These are phyloP conservation scores for Pegea sp. DNA, from an alignment of 23 tunicate species.

Conservation along the genomic window DNA sequence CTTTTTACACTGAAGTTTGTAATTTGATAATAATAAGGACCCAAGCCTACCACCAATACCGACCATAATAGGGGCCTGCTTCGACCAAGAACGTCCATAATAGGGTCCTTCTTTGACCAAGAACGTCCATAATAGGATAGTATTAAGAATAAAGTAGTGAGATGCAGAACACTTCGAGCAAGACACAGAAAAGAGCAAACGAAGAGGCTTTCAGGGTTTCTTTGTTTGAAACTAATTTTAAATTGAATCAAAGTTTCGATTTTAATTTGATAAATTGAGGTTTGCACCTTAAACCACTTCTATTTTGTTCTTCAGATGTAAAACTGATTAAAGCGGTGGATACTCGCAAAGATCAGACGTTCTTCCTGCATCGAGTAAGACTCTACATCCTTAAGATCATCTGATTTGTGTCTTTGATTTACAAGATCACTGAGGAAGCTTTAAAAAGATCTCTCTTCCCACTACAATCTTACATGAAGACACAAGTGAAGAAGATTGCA, in stretches of 20 bases:
- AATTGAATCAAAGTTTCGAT: not conserved
- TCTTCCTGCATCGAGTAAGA: slow-evolving; percentile 35
- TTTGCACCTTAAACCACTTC: not conserved
- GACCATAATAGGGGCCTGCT: too few species aligned
- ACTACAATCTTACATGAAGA: slow-evolving; percentile 25
- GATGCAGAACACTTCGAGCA: too few species aligned
- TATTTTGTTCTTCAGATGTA: slow-evolving; percentile 2
- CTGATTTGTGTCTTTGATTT: not conserved
- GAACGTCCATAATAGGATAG: too few species aligned
- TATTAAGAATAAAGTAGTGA: too few species aligned
- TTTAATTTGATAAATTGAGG: not conserved
- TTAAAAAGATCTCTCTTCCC: slow-evolving; percentile 41
- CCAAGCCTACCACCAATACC: too few species aligned
- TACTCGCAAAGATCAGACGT: slow-evolving; percentile 60
- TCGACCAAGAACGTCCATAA: too few species aligned
- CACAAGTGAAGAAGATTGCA: slow-evolving; percentile 51
- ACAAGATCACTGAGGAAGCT: slow-evolving; percentile 19
- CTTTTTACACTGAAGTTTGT: too few species aligned
- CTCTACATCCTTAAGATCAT: not conserved
- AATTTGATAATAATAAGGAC: too few species aligned
- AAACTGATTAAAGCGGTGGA: slow-evolving; percentile 21
- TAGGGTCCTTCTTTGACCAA: too few species aligned
- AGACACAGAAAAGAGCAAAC: too few species aligned
- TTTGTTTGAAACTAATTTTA: too few species aligned
- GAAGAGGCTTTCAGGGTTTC: too few species aligned